Percentiles rank a stretch among this genome's conserved stretches.
Conservation (phyloP, 2,888 invertebrate species). For the Seira ritae region DNA sequence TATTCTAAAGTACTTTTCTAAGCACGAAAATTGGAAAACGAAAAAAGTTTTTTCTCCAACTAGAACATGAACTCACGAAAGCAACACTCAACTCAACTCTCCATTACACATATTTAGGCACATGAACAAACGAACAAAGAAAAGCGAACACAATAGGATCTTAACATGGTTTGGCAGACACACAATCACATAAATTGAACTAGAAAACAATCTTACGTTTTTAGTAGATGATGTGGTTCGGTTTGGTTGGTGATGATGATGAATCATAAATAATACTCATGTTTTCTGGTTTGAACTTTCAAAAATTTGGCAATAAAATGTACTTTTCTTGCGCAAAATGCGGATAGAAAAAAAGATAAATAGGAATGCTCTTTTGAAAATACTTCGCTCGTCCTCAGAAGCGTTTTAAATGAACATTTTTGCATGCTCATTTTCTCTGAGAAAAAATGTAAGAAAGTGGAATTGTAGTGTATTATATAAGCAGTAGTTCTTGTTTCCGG, state of each 20-base stretch:
- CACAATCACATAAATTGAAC: no score
- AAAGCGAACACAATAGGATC: no score
- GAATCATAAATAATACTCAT: not conserved
- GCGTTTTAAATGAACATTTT: conserved; percentile 34
- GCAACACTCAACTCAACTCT: not conserved
- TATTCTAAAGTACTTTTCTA: no score
- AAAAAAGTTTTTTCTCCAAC: no score
- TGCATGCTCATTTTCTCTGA: not conserved
- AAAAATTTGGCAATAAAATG: not conserved
- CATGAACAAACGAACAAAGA: no score
- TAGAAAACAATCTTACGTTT: no score
- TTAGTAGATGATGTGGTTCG: no score
- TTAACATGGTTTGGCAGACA: no score
- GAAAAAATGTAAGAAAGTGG: not conserved
- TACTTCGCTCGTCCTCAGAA: conserved; percentile 37
- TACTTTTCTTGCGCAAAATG: no score
- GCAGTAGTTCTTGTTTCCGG: conserved; percentile 32
- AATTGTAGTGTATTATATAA: conserved; percentile 1
- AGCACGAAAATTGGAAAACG: no score
- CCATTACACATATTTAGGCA: no score
- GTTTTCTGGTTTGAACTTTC: not conserved
- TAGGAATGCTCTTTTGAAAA: not conserved
- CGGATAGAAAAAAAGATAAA: not conserved
- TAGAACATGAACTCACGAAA: not conserved
- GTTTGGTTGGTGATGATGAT: no score